Conservation (phyloP, 92 coral and sea anemone species). For the Phymanthus crucifer region DNA sequence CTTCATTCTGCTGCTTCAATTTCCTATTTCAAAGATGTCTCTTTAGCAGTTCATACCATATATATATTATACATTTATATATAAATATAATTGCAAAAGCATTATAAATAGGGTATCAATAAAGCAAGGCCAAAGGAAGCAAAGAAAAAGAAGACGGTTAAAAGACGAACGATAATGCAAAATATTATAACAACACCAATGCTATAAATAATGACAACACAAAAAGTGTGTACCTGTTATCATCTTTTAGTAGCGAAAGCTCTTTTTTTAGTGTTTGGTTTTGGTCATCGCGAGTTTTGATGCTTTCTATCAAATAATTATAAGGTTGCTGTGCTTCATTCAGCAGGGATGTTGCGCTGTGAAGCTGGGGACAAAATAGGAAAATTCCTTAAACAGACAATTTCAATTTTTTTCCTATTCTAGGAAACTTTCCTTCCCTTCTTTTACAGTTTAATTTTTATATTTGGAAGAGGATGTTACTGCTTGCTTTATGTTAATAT, state of each 20-base stretch:
- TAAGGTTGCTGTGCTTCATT: constrained; percentile 99
- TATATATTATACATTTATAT: no score
- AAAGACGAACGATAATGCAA: no score
- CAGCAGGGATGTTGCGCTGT: constrained; percentile 77
- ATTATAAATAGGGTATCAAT: not conserved
- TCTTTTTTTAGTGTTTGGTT: constrained; percentile 79
- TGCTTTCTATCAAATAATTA: constrained; percentile 93
- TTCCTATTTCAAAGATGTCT: constrained; percentile 41
- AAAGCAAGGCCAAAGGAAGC: not conserved
- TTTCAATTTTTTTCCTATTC: no score
- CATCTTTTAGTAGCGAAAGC: constrained; percentile 71
- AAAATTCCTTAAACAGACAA: not conserved
- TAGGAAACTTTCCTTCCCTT: no score
- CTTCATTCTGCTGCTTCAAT: constrained; percentile 76
- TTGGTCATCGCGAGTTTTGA: constrained; percentile 82
- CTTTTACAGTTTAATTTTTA: no score
- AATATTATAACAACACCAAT: no score
- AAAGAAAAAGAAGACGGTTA: not conserved
- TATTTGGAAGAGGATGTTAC: no score
- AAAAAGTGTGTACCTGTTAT: constrained; percentile 48
- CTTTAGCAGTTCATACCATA: no score
- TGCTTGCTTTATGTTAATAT: no score
- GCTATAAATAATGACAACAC: no score
- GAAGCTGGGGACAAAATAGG: constrained; percentile 48
- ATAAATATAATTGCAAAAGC: not conserved